Percentiles rank a stretch among this genome's conserved stretches.
These are phyloP conservation scores for Epinotia demarniana DNA, from an alignment of 2,888 invertebrate species.

Conservation along the genomic window DNA sequence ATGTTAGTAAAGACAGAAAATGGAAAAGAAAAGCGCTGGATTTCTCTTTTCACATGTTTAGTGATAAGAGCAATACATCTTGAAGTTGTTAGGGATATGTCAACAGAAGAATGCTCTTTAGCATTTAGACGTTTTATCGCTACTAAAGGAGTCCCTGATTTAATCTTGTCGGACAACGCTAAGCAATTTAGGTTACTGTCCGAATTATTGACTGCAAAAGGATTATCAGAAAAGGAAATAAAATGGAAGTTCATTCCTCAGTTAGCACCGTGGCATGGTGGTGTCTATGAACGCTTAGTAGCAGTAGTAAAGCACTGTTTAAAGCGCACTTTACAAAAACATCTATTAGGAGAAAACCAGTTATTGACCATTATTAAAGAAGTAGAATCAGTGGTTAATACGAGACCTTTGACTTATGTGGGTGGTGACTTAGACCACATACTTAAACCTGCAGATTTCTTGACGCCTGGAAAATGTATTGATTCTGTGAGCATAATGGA, in stretches of 20 bases:
- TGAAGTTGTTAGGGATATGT: too few relatives aligned
- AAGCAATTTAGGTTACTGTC: too few relatives aligned
- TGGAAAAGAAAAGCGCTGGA: too few relatives aligned
- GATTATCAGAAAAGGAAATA: too few relatives aligned
- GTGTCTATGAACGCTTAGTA: background rate
- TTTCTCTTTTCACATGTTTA: too few relatives aligned
- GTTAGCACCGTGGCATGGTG: slow-evolving; percentile 7
- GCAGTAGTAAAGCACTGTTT: background rate
- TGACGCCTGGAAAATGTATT: background rate
- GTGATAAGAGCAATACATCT: too few relatives aligned
- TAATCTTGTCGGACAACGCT: too few relatives aligned
- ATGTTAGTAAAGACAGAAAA: too few relatives aligned
- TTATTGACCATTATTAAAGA: background rate
- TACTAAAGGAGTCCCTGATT: too few relatives aligned
- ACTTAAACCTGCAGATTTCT: background rate
- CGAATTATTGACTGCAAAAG: background rate
- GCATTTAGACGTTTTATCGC: too few relatives aligned
- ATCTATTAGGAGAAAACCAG: background rate
- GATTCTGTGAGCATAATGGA: too few relatives aligned
- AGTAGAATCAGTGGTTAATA: background rate
- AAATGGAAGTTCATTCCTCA: background rate
- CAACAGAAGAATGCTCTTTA: too few relatives aligned
- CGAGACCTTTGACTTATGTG: background rate
- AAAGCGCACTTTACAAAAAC: background rate
- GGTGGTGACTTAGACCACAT: background rate